Evolutionary conservation across 2,888 invertebrate genomes (phyloP).

Genomic region (Drosophila pseudotalamancana): DNA sequence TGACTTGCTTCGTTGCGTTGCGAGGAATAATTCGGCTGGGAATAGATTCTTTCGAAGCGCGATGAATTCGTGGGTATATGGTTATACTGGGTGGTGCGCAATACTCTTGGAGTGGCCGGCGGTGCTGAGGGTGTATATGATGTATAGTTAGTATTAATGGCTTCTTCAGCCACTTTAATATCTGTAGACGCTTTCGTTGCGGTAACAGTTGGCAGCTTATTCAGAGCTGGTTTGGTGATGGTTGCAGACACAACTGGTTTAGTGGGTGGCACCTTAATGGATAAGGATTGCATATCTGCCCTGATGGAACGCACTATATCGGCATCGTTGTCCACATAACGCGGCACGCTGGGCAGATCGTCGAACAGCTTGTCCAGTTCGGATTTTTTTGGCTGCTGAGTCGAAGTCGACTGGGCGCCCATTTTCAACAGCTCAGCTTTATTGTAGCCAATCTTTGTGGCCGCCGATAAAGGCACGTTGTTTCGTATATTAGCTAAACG

Average conservation of each 20-base stretch:
- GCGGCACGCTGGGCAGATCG: conserved; percentile 59
- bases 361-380: conserved; percentile 58
- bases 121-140: conserved; percentile 7
- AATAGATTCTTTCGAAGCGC: conserved; percentile 11
- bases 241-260: neutral
- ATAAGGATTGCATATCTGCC: conserved; percentile 26
- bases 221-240: neutral
- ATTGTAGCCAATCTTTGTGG: conserved; percentile 27
- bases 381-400: conserved; percentile 10
- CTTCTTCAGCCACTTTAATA: neutral
- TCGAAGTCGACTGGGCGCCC: neutral
- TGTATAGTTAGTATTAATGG: neutral
- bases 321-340: conserved; percentile 20
- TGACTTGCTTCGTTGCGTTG: neutral
- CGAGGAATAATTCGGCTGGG: neutral
- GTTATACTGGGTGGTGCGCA: conserved; percentile 2
- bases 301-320: conserved; percentile 19
- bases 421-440: conserved; percentile 36
- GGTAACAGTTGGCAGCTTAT: neutral
- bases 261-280: conserved; percentile 2
- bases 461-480: conserved; percentile 17
- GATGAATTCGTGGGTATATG: conserved; percentile 3
- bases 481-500: conserved; percentile 13
- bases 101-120: neutral
- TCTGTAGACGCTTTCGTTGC: no score